phyloP scores from a whole-genome alignment of 2,113 vertebrate species.

The Cololabis saira region DNA sequence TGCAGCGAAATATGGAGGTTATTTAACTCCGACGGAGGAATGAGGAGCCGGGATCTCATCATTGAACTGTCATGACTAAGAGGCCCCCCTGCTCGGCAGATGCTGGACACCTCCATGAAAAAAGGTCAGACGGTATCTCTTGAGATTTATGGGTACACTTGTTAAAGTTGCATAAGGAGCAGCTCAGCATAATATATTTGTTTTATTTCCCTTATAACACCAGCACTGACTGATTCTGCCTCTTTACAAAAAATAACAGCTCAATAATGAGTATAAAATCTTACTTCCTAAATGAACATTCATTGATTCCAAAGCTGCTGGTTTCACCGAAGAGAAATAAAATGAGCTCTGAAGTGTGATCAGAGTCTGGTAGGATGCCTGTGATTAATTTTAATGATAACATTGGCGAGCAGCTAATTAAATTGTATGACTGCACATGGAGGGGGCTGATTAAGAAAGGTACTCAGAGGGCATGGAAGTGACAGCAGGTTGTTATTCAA shows the following conservation, averaged over 20 bases:
- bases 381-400: slow-evolving; percentile 67
- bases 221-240: background rate
- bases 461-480: slow-evolving; percentile 46
- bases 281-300: background rate
- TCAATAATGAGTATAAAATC: slow-evolving; percentile 14
- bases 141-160: background rate
- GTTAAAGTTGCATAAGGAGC: background rate
- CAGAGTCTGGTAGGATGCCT: slow-evolving; percentile 37
- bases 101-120: slow-evolving; percentile 10
- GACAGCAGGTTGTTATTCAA: slow-evolving; percentile 56
- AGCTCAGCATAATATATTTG: background rate
- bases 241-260: background rate
- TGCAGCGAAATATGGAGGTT: slow-evolving; percentile 68
- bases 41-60: slow-evolving; percentile 36
- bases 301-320: background rate
- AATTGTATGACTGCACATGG: slow-evolving; percentile 52
- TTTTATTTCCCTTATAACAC: too few species aligned
- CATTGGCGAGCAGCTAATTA: slow-evolving; percentile 66
- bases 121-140: slow-evolving; percentile 28
- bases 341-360: slow-evolving; percentile 28
- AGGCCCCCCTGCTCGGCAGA: slow-evolving; percentile 39
- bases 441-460: slow-evolving; percentile 51
- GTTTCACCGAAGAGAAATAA: slow-evolving; percentile 19
- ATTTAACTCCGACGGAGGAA: slow-evolving; percentile 57
- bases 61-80: slow-evolving; percentile 52